These are phyloP conservation scores for Apistogramma diplotaenia DNA, from an alignment of 2,113 vertebrate genomes.

Conservation along the genomic window DNA sequence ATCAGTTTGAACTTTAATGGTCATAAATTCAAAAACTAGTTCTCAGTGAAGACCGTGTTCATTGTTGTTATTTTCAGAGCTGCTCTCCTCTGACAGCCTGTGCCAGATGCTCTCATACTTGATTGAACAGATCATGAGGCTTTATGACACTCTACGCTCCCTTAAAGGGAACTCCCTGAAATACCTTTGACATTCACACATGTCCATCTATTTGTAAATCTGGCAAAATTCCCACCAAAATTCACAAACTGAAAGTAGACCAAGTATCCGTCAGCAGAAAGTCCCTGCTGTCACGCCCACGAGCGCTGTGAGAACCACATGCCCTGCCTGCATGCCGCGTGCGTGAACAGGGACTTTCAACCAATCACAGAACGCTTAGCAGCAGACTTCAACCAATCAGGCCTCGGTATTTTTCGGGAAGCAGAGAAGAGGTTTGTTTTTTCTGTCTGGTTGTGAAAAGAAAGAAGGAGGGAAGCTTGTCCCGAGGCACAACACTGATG, in stretches of 20 bases:
- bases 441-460: background rate
- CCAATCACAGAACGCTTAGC: background rate
- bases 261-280: background rate
- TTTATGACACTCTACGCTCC: background rate
- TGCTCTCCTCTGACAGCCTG: background rate
- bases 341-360: background rate
- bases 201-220: background rate
- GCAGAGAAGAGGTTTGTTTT: background rate
- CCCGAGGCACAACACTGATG: background rate
- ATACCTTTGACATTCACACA: background rate
- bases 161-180: background rate
- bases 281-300: background rate
- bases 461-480: background rate
- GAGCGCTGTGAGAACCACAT: background rate
- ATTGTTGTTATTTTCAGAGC: too few species aligned
- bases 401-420: accelerated
- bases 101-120: background rate
- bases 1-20: too few species aligned
- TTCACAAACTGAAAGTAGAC: background rate
- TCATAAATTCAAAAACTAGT: too few species aligned
- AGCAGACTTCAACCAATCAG: background rate
- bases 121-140: background rate
- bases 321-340: background rate
- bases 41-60: too few species aligned
- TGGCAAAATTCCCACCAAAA: background rate